Evolutionary conservation across 2,113 vertebrate species (phyloP).

Genomic region (Mionectes macconnelli): DNA sequence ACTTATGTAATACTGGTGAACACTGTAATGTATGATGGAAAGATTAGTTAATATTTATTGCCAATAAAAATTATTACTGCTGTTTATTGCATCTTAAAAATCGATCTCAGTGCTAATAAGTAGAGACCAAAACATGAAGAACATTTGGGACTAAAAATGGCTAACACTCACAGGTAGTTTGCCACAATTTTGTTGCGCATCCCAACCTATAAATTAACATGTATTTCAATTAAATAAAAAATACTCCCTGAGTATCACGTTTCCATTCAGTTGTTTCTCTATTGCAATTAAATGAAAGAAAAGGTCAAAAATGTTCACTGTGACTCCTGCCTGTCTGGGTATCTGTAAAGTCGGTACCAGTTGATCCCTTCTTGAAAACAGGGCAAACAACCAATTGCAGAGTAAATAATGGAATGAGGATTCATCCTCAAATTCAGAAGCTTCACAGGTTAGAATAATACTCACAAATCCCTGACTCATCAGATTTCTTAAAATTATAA

Average conservation of each 20-base stretch:
- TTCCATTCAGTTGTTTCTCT: background rate
- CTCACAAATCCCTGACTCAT: background rate
- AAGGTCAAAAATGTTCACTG: background rate
- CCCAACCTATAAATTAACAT: background rate
- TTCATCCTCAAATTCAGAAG: background rate
- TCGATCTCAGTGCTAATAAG: accelerated
- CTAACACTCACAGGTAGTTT: background rate
- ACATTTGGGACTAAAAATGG: background rate
- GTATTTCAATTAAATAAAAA: background rate
- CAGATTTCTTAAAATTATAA: background rate
- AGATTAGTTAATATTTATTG: background rate
- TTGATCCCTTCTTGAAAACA: background rate
- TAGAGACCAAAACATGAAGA: background rate
- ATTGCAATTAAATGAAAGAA: background rate
- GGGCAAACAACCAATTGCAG: background rate
- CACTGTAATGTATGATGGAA: background rate
- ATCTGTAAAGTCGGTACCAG: background rate
- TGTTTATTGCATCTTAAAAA: background rate
- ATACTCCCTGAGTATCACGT: background rate
- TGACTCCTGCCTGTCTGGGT: background rate
- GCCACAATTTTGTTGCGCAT: background rate
- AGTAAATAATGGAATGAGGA: background rate
- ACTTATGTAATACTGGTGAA: background rate
- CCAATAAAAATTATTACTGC: background rate
- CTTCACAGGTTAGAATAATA: background rate